Base-by-base conservation (phyloP, 64 coral and sea anemone species). In the Porites australiensis region DNA sequence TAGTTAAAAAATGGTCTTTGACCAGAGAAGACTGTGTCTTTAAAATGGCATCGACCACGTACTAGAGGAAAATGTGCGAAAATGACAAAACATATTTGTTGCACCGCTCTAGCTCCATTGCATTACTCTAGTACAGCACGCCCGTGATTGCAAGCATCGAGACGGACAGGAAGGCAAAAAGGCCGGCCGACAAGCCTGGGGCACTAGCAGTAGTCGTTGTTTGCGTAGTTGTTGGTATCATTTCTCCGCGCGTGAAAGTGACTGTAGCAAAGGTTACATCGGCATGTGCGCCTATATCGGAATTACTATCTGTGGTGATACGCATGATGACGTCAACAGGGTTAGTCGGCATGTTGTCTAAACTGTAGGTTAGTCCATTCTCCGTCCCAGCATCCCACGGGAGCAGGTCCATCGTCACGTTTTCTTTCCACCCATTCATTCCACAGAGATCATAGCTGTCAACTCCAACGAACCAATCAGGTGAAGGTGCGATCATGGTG, bases 381-480 rank as follows among this genome's bases (percentile, higher is more conserved):
- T 93, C 91, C 16, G 91, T 88, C 58, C 91, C 91, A 8, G 91
- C 71, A 79, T 93, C 91, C 49, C 66, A 93, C 4, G 74, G 70
- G 6, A 45, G 53, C 21, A 88, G 62, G n/a, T 65, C n/a, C 19
- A 37, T 67, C 12, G 15, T 53, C 13, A 47, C 75, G 12, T 23
- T 58, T 2, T 87, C 23, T 20, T 53, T 51, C 91, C 91, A 93
- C 59, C 83, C 91, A 74, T 83, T 22, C 9, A 2, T 46, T 74
- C 85, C 74, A 64, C 91, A 93, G 50, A 93, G 66, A 6, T 93
- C 61, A 5, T 44, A 23, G 74, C 85, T 76, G 61, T 79, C 71
- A 6, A 93, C 74, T 77, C 91, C 91, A 77, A 93, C 74, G 62
- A 93, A 87, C 91, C 91, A 87, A 72, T 91, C 89, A 83, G 89